Evolutionary conservation across 1,140 invertebrate genomes (phyloP).

Genomic region (Augochlora pura): DNA sequence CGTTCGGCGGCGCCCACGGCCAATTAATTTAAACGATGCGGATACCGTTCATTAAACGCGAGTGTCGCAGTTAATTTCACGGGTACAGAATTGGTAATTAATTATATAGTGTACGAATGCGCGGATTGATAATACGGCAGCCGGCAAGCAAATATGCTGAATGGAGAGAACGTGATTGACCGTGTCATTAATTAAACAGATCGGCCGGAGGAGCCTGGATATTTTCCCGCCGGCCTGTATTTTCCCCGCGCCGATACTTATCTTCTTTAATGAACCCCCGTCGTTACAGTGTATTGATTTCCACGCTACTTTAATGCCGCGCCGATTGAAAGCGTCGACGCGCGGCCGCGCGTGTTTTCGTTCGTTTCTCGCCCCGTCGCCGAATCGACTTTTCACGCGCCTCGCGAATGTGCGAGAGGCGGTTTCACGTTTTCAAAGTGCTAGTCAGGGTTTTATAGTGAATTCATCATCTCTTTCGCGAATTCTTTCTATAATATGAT

Average conservation of each 20-base stretch:
- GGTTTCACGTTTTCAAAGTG: too few species aligned
- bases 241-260: conserved; percentile 2
- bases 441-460: too few species aligned
- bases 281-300: background rate
- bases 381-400: too few species aligned
- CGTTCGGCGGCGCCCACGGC: too few species aligned
- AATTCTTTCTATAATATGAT: too few species aligned
- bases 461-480: too few species aligned
- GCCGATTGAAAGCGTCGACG: too few species aligned
- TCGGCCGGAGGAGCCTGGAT: background rate
- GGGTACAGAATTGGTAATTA: background rate
- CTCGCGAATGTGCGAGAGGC: too few species aligned
- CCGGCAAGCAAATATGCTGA: background rate
- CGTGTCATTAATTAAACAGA: conserved; percentile 1
- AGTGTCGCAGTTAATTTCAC: background rate
- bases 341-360: too few species aligned
- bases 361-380: too few species aligned
- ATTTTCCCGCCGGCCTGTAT: too few species aligned
- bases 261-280: background rate
- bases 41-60: background rate
- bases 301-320: background rate
- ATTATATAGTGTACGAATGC: background rate
- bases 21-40: background rate
- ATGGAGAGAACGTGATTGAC: background rate
- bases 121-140: background rate